phyloP scores from a whole-genome alignment of 1,140 invertebrate species.

The Harlomillsia oculata region DNA sequence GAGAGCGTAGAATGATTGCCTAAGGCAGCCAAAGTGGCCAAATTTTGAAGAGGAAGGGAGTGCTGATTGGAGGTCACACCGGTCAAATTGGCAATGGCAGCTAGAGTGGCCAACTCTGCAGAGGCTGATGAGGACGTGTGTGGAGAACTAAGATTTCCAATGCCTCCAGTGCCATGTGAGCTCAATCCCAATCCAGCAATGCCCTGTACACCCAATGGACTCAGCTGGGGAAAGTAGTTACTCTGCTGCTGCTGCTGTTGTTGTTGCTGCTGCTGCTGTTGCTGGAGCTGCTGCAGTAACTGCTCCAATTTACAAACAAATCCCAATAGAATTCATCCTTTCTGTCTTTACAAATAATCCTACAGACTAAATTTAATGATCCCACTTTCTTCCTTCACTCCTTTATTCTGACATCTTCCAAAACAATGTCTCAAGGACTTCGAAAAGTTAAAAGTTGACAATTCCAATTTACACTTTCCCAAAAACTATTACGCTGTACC shows the following conservation, averaged over 20 bases:
- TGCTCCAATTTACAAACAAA: conserved; percentile 8
- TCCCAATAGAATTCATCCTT: conserved; percentile 1
- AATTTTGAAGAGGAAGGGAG: conserved; percentile 24
- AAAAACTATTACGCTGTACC: too few relatives aligned
- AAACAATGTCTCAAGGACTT: too few relatives aligned
- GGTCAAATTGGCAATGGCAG: conserved; percentile 34
- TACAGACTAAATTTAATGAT: too few relatives aligned
- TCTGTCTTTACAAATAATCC: not conserved
- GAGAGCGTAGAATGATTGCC: conserved; percentile 30
- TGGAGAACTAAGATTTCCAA: conserved; percentile 17
- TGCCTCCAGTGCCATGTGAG: conserved; percentile 7
- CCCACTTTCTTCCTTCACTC: too few relatives aligned
- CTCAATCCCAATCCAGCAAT: conserved; percentile 20
- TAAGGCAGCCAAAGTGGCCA: conserved; percentile 25
- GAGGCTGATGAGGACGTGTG: conserved; percentile 11
- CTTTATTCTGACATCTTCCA: too few relatives aligned
- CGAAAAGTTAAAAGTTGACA: too few relatives aligned
- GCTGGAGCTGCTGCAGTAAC: conserved; percentile 23
- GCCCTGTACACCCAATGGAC: conserved; percentile 23
- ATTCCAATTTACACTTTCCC: too few relatives aligned
- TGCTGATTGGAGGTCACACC: conserved; percentile 29
- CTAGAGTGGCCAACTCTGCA: conserved; percentile 32
- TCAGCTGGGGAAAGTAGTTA: conserved; percentile 32
- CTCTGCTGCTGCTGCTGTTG: conserved; percentile 21
- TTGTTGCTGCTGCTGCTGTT: conserved; percentile 30